These are phyloP conservation scores for Melanotaenia parkinsoni DNA, from an alignment of 2,797 vertebrate species.

Conservation along the genomic window DNA sequence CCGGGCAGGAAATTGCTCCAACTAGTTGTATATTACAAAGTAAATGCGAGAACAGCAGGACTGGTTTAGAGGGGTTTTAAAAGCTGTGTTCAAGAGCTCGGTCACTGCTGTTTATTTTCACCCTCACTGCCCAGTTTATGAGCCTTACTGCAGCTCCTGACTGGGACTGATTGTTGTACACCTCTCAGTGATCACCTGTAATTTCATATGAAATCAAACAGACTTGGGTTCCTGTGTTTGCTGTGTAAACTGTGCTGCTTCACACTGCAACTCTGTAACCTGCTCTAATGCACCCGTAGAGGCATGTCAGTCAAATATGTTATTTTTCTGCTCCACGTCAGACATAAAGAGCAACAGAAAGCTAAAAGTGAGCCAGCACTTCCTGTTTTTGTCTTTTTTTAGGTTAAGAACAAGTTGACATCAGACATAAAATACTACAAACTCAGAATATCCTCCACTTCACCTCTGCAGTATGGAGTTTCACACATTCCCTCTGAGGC, in stretches of 20 bases:
- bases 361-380: conserved; percentile 17
- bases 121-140: conserved; percentile 25
- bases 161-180: conserved; percentile 3
- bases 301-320: conserved; percentile 25
- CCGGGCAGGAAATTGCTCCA: neutral
- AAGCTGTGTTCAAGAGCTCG: conserved; percentile 28
- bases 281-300: conserved; percentile 21
- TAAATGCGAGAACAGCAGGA: conserved; percentile 7
- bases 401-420: conserved; percentile 59
- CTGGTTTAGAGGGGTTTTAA: conserved; percentile 3
- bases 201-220: conserved; percentile 42
- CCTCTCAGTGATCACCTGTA: conserved; percentile 25
- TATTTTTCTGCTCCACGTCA: neutral
- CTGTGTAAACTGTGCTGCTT: conserved; percentile 26
- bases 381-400: conserved; percentile 9
- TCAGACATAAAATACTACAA: conserved; percentile 51
- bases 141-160: conserved; percentile 17
- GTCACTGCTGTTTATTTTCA: conserved; percentile 31
- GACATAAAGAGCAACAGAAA: neutral
- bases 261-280: conserved; percentile 19
- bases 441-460: conserved; percentile 68
- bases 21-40: conserved; percentile 4
- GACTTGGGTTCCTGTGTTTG: conserved; percentile 19
- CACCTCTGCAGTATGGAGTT: conserved; percentile 60
- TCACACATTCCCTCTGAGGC: conserved; percentile 59